Percentiles rank a stretch among this genome's conserved stretches.
phyloP scores from a whole-genome alignment of 2,113 vertebrate genomes.

The Echinops telfairi region DNA sequence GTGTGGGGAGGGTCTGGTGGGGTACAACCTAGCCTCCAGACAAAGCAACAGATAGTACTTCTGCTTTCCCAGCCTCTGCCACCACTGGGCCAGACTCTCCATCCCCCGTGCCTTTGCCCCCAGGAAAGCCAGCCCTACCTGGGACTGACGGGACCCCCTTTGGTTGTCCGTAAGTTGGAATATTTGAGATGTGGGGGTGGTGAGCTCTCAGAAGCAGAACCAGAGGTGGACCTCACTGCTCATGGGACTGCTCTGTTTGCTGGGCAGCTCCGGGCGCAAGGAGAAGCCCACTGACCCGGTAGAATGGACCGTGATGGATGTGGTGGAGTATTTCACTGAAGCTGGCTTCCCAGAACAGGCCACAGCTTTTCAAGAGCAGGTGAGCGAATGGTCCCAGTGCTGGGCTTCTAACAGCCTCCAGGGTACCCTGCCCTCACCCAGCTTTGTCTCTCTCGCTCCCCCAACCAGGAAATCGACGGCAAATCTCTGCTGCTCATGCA shows the following conservation, averaged over 20 bases:
- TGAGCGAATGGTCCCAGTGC: slow-evolving; percentile 64
- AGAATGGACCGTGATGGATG: slow-evolving; percentile 93
- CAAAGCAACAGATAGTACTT: neutral
- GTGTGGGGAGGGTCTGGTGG: too few relatives aligned
- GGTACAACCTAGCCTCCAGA: neutral
- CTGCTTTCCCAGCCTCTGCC: slow-evolving; percentile 74
- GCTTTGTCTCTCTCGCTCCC: neutral
- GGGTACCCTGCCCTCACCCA: neutral
- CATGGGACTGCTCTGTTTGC: neutral
- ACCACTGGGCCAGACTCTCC: slow-evolving; percentile 82
- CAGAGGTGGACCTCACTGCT: rapidly evolving
- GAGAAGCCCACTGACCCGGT: slow-evolving; percentile 87
- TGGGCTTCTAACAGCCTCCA: neutral
- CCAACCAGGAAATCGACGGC: slow-evolving; percentile 92
- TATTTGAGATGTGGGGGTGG: neutral
- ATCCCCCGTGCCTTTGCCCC: slow-evolving; percentile 84
- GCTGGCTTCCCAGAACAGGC: slow-evolving; percentile 94
- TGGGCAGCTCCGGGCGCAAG: slow-evolving; percentile 86
- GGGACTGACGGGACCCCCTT: slow-evolving; percentile 82
- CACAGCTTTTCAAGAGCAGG: slow-evolving; percentile 92
- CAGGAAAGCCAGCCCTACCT: slow-evolving; percentile 84
- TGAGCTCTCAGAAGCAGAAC: neutral
- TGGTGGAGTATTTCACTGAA: slow-evolving; percentile 92
- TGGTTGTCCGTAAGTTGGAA: slow-evolving; percentile 81
- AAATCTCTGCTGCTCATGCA: slow-evolving; percentile 95